Evolutionary conservation across 2,888 invertebrate species (phyloP), one percentile per base, ranked within the genome.

Genomic region (Blomia tropicalis): DNA sequence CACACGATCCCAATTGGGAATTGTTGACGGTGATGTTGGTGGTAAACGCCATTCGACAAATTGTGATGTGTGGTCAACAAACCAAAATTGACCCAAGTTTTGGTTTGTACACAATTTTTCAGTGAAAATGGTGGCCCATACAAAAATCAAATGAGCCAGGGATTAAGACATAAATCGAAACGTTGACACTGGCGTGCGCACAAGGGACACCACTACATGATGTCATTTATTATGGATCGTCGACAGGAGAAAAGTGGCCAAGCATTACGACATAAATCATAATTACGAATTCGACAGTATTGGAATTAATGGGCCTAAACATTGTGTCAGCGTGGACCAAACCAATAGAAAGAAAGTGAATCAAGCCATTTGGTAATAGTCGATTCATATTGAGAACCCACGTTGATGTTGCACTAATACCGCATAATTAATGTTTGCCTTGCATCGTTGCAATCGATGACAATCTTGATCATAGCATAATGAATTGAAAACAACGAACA

Each of bases 401-500:
- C 36, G 36, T 7, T 36, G 36, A 36, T 19, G n/a, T 11, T 22
- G 14, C 7, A 11, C 11, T 47, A 47, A 47, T 47, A 47, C 51
- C 51, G 7, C n/a, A 47, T 47, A 47, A 47, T 47, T 47, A 47
- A 47, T 47, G 51, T 47, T 47, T 47, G 51, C 51, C 7, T 14
- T 27, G n/a, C 51, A 47, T 36, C 36, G 36, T 11, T 11, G 36
- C 36, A 36, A 36, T 36, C 36, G 36, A 36, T 11, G 36, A 7
- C 36, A 36, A n/a, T n/a, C n/a, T n/a, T n/a, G n/a, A n/a, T n/a
- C n/a, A n/a, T n/a, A n/a, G n/a, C n/a, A n/a, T n/a, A n/a, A n/a
- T n/a, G n/a, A n/a, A n/a, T n/a, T n/a, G n/a, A n/a, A n/a, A n/a
- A n/a, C n/a, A n/a, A n/a, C n/a, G n/a, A n/a, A n/a, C n/a, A n/a